Base-by-base conservation (phyloP, 2,888 invertebrate species). In the Morpho achilles region DNA sequence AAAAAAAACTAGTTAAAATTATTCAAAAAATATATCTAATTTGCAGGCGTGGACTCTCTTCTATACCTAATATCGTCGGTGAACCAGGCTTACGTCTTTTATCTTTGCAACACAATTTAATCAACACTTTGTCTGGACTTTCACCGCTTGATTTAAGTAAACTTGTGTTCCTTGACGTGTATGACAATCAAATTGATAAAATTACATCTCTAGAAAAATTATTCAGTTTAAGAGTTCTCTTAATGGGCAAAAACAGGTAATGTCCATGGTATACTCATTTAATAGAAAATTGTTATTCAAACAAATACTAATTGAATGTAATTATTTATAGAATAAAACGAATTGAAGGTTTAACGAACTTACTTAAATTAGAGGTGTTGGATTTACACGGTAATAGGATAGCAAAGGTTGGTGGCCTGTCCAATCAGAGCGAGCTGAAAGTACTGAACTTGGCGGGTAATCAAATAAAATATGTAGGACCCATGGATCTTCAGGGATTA, bases 311-410 rank as follows among this genome's bases (percentile, higher is more conserved):
- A 52, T 83, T 95, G 96, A 80, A 94, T 97, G 60, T 94, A 93
- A 73, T 32, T 16, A 16, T 57, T 91, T 91, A 52, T 83, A 95
- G 96, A 80, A 94, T 97, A 60, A 94, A 93, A 73, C 92, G 93
- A 75, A 95, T 97, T 63, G 96, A 96, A 81, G 95, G 95, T 1
- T 84, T 97, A 58, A 92, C 94, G 62, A 92, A 91, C 62, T 84
- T 96, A 53, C 78, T 92, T 41, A 96, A 97, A 70, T 82, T 98
- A 64, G 97, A 98, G 85, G 97, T 98, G 8, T 86, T 98, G 63
- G 98, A 98, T 87, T 91, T 98, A 66, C 98, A 98, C 82, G 98
- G 98, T 41, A 98, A 98, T 85, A 95, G 96, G 85, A 96, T 98
- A 67, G 87, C 91, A 42, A 94, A 94, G 79, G 93, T 96, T 22